A percentile compares a stretch with the other conserved stretches of the same genome.
Conservation (phyloP, 2,888 invertebrate genomes). For the Uloborus plumipes region DNA sequence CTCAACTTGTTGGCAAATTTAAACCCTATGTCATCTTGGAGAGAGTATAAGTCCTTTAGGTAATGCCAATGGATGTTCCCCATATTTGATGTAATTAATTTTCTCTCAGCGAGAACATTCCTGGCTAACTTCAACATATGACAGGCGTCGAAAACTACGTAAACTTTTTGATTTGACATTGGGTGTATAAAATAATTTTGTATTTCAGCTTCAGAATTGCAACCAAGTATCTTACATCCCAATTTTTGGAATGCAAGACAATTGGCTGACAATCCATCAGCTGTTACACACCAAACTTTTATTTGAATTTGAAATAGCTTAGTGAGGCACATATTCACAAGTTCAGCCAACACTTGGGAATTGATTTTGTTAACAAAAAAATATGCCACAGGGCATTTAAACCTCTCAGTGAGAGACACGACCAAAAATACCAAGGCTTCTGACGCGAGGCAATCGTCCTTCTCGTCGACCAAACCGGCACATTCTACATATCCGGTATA, state of each 20-base stretch:
- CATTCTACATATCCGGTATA: conserved; percentile 16
- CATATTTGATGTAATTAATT: conserved; percentile 1
- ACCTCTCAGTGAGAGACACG: neutral
- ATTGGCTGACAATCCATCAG: conserved; percentile 4
- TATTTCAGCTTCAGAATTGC: neutral
- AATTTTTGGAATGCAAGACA: neutral
- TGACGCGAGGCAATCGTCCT: conserved; percentile 1
- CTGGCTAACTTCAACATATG: conserved; percentile 9
- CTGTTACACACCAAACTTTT: neutral
- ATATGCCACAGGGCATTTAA: conserved; percentile 3
- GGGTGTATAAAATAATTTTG: conserved; percentile 4
- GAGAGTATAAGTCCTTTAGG: neutral
- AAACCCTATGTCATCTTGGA: neutral
- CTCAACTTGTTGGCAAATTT: neutral
- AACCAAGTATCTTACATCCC: too few relatives aligned
- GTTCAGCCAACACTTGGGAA: too few relatives aligned
- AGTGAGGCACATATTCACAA: too few relatives aligned
- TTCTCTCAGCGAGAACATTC: conserved; percentile 13
- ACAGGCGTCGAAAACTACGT: neutral
- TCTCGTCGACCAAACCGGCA: neutral
- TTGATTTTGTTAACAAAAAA: neutral
- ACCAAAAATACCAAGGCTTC: conserved; percentile 7
- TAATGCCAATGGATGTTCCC: neutral
- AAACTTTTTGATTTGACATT: neutral
- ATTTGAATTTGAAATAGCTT: neutral